Base-by-base conservation (phyloP, 1,140 invertebrate genomes). In the Campoletis sonorensis region DNA sequence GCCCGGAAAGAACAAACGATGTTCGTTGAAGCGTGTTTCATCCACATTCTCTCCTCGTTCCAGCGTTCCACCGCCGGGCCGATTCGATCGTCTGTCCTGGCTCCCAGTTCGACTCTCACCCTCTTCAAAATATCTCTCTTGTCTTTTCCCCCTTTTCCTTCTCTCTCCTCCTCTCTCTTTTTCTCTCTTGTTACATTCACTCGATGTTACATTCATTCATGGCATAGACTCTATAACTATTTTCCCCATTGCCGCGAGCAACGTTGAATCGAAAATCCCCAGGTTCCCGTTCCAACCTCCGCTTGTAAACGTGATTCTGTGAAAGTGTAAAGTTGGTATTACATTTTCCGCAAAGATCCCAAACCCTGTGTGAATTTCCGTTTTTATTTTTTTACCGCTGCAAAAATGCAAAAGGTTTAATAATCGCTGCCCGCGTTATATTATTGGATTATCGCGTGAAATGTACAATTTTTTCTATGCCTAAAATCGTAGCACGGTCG, bases 1-100 rank as follows among this genome's bases (percentile, higher is more conserved):
- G 86, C 85, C 87, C 83, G 90, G 89, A 91, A 92, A 91, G 91
- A 91, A 92, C 90, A 92, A 92, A 91, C 89, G 90, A 89, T 90
- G 89, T 90, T 90, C 88, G 85, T 84, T 89, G 87, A 89, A 92
- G 88, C 87, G 87, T 91, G 87, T 86, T 88, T 85, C 85, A 88
- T 89, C 86, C 90, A 85, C 83, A 85, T 87, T 85, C 85, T 80
- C 82, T 84, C 81, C 82, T 83, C 82, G 82, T 86, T 86, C 84
- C 83, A 68, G 80, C 33, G 75, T 80, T 85, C 78, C 83, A 85
- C 82, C 82, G 81, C 82, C 79, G 82, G 45, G 77, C 81, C 84
- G 84, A 82, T 86, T 86, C 86, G 85, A 88, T 88, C 84, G 85
- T 81, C 84, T 18, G 85, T 85, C 61, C 82, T 83, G 81, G 85